phyloP scores from a whole-genome alignment of 2,113 vertebrate genomes.

The Prunella himalayana region DNA sequence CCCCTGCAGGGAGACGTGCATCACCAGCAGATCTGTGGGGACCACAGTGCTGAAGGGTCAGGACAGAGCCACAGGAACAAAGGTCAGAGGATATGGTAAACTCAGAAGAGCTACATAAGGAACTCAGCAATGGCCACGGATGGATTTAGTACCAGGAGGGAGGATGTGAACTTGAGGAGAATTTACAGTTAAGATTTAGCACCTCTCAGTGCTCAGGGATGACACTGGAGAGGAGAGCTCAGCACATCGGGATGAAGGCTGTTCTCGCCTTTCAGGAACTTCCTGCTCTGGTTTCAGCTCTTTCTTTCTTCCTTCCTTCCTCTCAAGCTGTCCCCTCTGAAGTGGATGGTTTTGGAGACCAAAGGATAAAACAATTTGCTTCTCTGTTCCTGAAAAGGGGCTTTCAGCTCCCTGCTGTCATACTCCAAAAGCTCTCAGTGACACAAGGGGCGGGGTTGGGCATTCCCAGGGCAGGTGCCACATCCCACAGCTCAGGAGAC shows the following conservation, averaged over 20 bases:
- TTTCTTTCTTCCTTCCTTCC: conserved; percentile 42
- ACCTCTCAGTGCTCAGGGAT: background rate
- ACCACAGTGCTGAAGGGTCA: background rate
- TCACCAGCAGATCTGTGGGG: background rate
- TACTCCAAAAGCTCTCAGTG: background rate
- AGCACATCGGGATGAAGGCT: background rate
- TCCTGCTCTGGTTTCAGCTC: conserved; percentile 38
- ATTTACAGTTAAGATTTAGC: background rate
- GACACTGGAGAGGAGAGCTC: background rate
- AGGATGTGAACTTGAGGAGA: background rate
- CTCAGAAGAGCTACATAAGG: background rate
- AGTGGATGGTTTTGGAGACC: background rate
- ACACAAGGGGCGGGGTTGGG: rapidly evolving
- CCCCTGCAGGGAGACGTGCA: background rate
- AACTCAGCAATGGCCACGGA: background rate
- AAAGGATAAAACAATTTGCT: background rate
- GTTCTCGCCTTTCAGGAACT: conserved; percentile 21
- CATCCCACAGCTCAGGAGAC: background rate
- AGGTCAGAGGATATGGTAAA: background rate
- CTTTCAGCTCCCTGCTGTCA: background rate
- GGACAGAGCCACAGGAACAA: background rate
- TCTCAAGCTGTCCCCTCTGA: background rate
- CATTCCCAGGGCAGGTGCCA: background rate
- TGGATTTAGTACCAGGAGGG: background rate
- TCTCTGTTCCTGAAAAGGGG: background rate